Evolutionary conservation across 2,797 vertebrate species (phyloP).

Genomic region (Emydoidea blandingii): DNA sequence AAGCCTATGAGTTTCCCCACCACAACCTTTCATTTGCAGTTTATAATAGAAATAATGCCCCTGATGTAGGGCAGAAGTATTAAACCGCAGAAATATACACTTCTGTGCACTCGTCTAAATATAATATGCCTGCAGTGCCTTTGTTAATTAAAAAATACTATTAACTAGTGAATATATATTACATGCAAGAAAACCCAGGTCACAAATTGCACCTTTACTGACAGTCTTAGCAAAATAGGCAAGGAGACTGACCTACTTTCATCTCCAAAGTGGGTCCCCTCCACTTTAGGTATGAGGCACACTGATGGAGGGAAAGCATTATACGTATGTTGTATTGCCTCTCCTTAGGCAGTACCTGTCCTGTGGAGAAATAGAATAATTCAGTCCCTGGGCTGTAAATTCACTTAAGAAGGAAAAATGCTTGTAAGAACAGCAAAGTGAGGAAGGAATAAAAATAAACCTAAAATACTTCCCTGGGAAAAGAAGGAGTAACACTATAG

Average conservation of each 20-base stretch:
- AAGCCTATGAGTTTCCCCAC: background rate
- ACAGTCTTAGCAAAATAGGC: background rate
- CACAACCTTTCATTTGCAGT: constrained; percentile 43
- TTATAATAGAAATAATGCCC: constrained; percentile 31
- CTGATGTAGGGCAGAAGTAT: background rate
- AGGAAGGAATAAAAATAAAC: background rate
- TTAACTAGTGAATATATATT: background rate
- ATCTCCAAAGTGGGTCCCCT: background rate
- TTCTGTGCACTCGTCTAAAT: constrained; percentile 29
- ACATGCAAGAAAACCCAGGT: constrained; percentile 23
- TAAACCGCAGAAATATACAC: constrained; percentile 40
- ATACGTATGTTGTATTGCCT: background rate
- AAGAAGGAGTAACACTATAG: background rate
- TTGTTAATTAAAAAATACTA: constrained; percentile 42
- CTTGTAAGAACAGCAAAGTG: background rate
- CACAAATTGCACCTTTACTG: background rate
- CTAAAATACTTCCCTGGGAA: rapidly evolving
- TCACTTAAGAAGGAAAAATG: background rate
- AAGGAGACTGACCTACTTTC: background rate
- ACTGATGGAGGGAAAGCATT: background rate
- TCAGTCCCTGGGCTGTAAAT: background rate
- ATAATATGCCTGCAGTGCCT: constrained; percentile 22
- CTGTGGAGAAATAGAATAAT: background rate
- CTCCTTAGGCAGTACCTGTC: background rate
- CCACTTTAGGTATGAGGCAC: background rate